Evolutionary conservation across 1,140 invertebrate species (phyloP).

Genomic region (Meloidogyne exigua): DNA sequence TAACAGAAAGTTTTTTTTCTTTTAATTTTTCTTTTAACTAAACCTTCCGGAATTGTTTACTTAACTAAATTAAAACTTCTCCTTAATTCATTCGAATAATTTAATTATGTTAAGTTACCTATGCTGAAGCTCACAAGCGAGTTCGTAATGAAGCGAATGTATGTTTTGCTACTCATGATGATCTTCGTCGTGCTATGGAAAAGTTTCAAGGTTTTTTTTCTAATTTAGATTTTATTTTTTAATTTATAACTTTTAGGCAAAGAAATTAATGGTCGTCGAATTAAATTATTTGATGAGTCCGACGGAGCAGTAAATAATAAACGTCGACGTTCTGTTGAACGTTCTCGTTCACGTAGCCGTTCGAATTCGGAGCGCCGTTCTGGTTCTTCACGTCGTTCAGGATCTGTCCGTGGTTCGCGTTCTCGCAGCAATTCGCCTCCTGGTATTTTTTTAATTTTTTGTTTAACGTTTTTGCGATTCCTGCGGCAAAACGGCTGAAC

Average conservation of each 20-base stretch:
- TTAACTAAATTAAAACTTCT: not conserved
- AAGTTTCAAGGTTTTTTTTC: conserved; percentile 17
- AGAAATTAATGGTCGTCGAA: conserved; percentile 87
- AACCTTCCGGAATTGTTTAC: not conserved
- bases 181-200: conserved; percentile 77
- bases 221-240: not conserved
- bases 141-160: conserved; percentile 96
- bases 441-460: not conserved
- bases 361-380: conserved; percentile 41
- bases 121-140: conserved; percentile 97
- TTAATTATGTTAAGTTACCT: conserved; percentile 73
- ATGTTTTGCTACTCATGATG: conserved; percentile 84
- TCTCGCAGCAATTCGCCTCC: conserved; percentile 7
- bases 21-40: not conserved
- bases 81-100: not conserved
- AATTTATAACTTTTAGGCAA: conserved; percentile 91
- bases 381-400: conserved; percentile 33
- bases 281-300: conserved; percentile 77
- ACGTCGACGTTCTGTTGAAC: not conserved
- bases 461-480: not conserved
- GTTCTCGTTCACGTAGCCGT: conserved; percentile 25
- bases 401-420: conserved; percentile 22
- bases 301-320: not conserved
- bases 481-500: too few species aligned
- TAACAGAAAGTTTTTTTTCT: not conserved